These are phyloP conservation scores for Cryptotermes secundus DNA, from an alignment of 1,140 invertebrate genomes.

Conservation along the genomic window DNA sequence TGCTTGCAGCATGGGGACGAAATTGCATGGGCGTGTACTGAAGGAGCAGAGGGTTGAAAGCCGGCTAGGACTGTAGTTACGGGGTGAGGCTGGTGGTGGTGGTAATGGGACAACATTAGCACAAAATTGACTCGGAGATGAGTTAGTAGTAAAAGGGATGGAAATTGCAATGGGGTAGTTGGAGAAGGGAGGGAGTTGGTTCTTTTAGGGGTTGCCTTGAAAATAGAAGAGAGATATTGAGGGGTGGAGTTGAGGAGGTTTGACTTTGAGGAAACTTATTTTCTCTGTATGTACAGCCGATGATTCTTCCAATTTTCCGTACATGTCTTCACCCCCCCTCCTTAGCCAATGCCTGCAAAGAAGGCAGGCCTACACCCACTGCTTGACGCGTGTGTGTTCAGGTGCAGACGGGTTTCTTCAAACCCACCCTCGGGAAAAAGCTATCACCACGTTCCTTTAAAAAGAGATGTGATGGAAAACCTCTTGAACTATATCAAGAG, in stretches of 20 bases:
- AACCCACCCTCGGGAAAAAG: background rate
- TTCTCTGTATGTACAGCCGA: background rate
- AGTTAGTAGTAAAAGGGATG: conserved; percentile 16
- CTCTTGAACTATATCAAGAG: background rate
- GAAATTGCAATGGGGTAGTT: conserved; percentile 18
- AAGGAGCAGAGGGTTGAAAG: background rate
- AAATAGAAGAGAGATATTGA: background rate
- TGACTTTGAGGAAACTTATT: conserved; percentile 10
- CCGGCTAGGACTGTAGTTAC: background rate
- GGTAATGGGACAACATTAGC: conserved; percentile 18
- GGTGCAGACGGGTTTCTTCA: background rate
- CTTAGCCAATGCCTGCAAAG: background rate
- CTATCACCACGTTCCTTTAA: background rate
- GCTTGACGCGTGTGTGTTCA: background rate
- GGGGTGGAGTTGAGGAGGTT: background rate
- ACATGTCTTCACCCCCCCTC: background rate
- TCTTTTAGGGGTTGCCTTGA: conserved; percentile 18
- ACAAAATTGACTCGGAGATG: conserved; percentile 19
- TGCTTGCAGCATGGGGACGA: background rate
- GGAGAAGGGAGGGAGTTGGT: background rate
- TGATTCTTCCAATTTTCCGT: background rate
- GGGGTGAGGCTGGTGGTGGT: conserved; percentile 1
- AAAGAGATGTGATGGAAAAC: conserved; percentile 5
- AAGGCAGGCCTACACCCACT: background rate
- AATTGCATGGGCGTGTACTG: conserved; percentile 14